phyloP scores from a whole-genome alignment of 2,888 invertebrate species.

The Anodontia alba region DNA sequence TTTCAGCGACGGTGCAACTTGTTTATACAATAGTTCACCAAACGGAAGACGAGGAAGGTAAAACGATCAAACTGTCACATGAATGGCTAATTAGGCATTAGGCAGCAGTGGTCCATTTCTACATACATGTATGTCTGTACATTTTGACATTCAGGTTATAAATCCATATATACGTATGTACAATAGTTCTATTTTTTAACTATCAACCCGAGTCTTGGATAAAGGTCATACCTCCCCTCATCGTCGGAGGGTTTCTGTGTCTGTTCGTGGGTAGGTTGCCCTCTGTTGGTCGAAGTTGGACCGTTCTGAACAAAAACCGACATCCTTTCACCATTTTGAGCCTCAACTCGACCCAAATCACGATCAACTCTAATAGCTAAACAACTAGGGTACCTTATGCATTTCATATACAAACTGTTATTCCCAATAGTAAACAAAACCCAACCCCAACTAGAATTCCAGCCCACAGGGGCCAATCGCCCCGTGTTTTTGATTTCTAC shows the following conservation, averaged over 20 bases:
- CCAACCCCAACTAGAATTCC: too few relatives aligned
- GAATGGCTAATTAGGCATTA: not conserved
- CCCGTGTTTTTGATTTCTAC: too few relatives aligned
- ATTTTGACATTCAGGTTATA: not conserved
- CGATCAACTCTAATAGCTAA: too few relatives aligned
- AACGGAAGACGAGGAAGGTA: not conserved
- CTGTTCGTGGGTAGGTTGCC: not conserved
- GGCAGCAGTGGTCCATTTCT: not conserved
- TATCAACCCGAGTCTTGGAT: not conserved
- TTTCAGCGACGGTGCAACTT: not conserved
- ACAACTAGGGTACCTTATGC: too few relatives aligned
- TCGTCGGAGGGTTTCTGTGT: not conserved
- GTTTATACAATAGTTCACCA: not conserved
- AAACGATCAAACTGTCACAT: not conserved
- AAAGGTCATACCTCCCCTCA: not conserved
- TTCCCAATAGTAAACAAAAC: too few relatives aligned
- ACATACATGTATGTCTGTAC: not conserved
- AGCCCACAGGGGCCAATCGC: too few relatives aligned
- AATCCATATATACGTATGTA: too few relatives aligned
- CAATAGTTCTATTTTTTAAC: not conserved
- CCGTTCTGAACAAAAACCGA: not conserved
- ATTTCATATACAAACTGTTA: too few relatives aligned
- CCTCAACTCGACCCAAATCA: not conserved
- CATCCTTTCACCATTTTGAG: not conserved
- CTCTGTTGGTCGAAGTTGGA: not conserved